A percentile compares a stretch with the other conserved stretches of the same genome.
Evolutionary conservation across 2,888 invertebrate species (phyloP).

Genomic region (Phytoseiulus persimilis): DNA sequence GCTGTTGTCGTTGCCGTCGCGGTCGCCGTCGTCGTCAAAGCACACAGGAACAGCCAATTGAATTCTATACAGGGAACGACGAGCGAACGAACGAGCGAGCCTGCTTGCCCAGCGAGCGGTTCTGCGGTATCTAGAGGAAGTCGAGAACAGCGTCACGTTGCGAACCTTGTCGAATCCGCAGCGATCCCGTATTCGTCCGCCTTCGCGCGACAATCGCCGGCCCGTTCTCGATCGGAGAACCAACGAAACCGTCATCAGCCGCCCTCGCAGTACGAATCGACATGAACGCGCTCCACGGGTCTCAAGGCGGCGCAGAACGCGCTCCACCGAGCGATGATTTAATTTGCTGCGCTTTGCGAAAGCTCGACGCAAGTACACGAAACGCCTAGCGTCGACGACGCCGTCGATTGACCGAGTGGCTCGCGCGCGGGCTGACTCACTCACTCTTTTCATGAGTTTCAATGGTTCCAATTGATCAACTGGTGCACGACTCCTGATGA

Average conservation of each 20-base stretch:
- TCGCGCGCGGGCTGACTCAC: not conserved
- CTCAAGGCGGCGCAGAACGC: no score
- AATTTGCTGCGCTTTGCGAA: no score
- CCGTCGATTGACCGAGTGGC: not conserved
- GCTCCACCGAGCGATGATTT: no score
- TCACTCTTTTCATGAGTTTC: not conserved
- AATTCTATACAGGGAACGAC: not conserved
- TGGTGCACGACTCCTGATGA: not conserved
- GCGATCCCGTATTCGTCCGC: no score
- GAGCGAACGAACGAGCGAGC: not conserved
- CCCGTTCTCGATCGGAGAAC: no score
- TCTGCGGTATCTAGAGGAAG: not conserved
- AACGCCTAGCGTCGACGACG: not conserved
- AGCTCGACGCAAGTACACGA: no score
- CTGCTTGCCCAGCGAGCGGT: not conserved
- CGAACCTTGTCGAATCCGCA: not conserved
- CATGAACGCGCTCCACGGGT: no score
- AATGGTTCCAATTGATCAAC: no score
- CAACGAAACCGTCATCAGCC: no score
- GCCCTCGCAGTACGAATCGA: no score
- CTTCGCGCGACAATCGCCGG: no score
- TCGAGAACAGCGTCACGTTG: not conserved
- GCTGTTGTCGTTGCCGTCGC: not conserved
- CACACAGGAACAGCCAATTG: slow-evolving; percentile 5
- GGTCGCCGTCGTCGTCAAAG: not conserved